Conservation (phyloP, 1,140 invertebrate species). For the Drosophila sproati region DNA sequence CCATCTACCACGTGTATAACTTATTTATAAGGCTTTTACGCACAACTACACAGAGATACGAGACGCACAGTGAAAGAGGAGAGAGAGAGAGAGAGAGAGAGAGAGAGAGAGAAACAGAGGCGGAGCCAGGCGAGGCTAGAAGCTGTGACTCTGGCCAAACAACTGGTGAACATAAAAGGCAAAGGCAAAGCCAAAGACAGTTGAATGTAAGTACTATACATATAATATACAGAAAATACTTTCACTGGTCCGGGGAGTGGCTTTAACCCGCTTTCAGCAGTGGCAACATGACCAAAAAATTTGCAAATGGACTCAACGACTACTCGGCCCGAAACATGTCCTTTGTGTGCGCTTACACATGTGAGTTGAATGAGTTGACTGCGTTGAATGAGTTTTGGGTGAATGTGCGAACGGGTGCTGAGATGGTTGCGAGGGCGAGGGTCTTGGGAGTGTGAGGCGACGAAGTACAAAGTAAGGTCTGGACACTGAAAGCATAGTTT, state of each 20-base stretch:
- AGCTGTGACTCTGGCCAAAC: slow-evolving; percentile 15
- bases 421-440: not conserved
- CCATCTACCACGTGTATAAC: slow-evolving; percentile 66
- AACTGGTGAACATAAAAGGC: slow-evolving; percentile 48
- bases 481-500: slow-evolving; percentile 31
- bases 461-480: slow-evolving; percentile 10
- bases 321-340: slow-evolving; percentile 74
- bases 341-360: slow-evolving; percentile 80
- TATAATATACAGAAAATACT: slow-evolving; percentile 43
- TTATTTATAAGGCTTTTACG: slow-evolving; percentile 83
- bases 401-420: too few species aligned
- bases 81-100: not conserved
- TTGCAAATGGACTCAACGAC: slow-evolving; percentile 72
- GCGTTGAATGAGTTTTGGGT: slow-evolving; percentile 15
- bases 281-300: slow-evolving; percentile 56
- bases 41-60: slow-evolving; percentile 67
- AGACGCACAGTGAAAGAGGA: not conserved
- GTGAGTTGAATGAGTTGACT: slow-evolving; percentile 42
- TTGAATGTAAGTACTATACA: slow-evolving; percentile 42
- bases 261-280: slow-evolving; percentile 76
- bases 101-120: not conserved
- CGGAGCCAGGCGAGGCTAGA: slow-evolving; percentile 2
- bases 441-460: too few species aligned
- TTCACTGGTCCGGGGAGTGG: slow-evolving; percentile 39
- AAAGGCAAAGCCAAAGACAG: slow-evolving; percentile 37